A percentile compares a stretch with the other conserved stretches of the same genome.
phyloP scores from a whole-genome alignment of 2,113 vertebrate genomes.

The Vireo altiloquus region DNA sequence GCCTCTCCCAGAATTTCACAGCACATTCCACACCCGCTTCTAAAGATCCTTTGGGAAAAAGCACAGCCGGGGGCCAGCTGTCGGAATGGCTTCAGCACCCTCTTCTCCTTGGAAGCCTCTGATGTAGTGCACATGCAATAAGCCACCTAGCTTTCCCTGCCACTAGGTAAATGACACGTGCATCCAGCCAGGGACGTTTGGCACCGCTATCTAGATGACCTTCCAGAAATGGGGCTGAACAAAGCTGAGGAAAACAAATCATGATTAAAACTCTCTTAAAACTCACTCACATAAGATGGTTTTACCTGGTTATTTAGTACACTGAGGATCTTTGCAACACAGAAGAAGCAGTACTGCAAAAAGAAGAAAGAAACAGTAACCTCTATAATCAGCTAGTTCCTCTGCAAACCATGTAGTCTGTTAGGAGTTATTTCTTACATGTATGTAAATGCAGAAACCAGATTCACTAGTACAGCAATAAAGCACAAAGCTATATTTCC shows the following conservation, averaged over 20 bases:
- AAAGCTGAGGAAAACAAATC: not conserved
- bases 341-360: not conserved
- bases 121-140: not conserved
- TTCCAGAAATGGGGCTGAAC: not conserved
- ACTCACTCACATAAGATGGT: not conserved
- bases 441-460: not conserved
- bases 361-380: not conserved
- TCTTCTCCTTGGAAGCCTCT: not conserved
- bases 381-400: not conserved
- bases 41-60: constrained; percentile 8
- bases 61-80: constrained; percentile 18
- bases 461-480: not conserved
- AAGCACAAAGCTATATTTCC: not conserved
- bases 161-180: not conserved
- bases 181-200: not conserved
- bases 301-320: not conserved
- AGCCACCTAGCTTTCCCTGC: not conserved
- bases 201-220: not conserved
- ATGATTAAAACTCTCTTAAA: not conserved
- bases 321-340: not conserved
- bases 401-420: not conserved
- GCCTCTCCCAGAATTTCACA: constrained; percentile 17
- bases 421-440: not conserved
- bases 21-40: not conserved
- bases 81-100: not conserved